phyloP scores from a whole-genome alignment of 2,797 vertebrate species.

The Momotus momota region DNA sequence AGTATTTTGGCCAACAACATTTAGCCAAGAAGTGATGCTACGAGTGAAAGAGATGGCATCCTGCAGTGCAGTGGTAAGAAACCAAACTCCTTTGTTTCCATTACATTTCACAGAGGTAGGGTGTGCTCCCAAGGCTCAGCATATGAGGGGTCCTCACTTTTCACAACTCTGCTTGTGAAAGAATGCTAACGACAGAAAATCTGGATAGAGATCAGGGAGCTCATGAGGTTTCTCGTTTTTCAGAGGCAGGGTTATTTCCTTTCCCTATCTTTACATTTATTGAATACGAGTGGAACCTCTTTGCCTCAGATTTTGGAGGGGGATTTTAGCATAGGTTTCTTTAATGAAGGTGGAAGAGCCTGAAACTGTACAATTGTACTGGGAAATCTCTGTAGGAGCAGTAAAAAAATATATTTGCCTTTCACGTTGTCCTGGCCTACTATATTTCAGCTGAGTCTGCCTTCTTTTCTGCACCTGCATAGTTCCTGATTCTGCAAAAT shows the following conservation, averaged over 20 bases:
- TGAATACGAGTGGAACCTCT: neutral
- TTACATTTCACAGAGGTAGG: neutral
- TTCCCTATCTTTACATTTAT: neutral
- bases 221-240: neutral
- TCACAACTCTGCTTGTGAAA: neutral
- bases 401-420: neutral
- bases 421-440: neutral
- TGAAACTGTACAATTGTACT: neutral
- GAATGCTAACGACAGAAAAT: neutral
- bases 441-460: neutral
- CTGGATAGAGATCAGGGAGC: neutral
- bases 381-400: neutral
- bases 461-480: slow-evolving; percentile 12
- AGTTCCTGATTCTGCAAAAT: slow-evolving; percentile 7
- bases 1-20: slow-evolving; percentile 98
- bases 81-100: neutral
- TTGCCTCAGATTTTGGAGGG: neutral
- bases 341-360: neutral
- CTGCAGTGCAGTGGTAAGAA: slow-evolving; percentile 93
- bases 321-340: neutral
- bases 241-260: neutral
- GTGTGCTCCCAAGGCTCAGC: neutral
- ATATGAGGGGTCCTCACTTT: neutral
- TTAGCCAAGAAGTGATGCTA: slow-evolving; percentile 98
- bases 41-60: slow-evolving; percentile 97